Base-by-base conservation (phyloP, 2,113 vertebrate species). In the Okapia johnstoni region DNA sequence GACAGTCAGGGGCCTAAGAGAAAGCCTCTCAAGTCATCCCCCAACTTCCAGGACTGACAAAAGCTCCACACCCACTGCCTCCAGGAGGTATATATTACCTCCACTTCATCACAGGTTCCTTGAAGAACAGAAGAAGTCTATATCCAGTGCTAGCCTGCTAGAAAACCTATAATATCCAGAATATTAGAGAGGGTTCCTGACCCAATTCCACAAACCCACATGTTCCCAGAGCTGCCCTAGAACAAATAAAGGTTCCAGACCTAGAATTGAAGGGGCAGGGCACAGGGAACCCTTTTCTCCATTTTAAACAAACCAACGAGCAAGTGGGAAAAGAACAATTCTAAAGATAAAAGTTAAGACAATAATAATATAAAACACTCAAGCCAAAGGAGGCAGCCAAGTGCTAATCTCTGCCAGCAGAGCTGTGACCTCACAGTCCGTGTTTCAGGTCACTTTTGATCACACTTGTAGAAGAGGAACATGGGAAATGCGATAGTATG, bases 321-420 rank as follows among this genome's bases (percentile, higher is more conserved):
- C 85, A 90, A n/a, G 90, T 4, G 55, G 48, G 48, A 94, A 95
- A 80, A 94, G 61, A 83, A 91, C 14, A 79, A 91, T 13, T 95
- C 88, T 85, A 95, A 86, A 94, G 90, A 58, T 76, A 92, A 89
- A 94, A 84, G 52, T 87, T 84, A 90, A 9, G 25, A 94, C 52
- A 50, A 70, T 55, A 92, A 88, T 43, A 96, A 94, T 77, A 87
- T 23, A 50, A 88, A 88, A 96, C 33, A 84, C 83, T 87, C 52
- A 95, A 80, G 95, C 93, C 90, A 40, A 94, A 90, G 58, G 76
- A 91, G 54, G 40, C 33, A 76, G 46, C 73, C 77, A 88, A 76
- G 86, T 60, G 96, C 80, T 80, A 36, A 50, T 87, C 98, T 97
- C 98, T 97, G 98, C 97, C 98, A 36, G 97, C 98, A 98, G 98